phyloP scores from a whole-genome alignment of 1,140 invertebrate species.

The Schlechtendalia chinensis region DNA sequence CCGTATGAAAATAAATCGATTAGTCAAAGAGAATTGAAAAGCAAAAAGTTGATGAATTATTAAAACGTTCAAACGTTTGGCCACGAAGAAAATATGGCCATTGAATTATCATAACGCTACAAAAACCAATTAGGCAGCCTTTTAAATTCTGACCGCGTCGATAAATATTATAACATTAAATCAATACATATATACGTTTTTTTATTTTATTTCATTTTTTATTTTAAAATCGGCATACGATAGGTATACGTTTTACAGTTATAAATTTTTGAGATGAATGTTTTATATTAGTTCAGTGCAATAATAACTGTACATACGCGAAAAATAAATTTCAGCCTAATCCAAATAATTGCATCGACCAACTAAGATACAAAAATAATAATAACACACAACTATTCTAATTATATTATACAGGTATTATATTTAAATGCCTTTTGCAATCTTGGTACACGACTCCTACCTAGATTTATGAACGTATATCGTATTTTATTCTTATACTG shows the following conservation, averaged over 20 bases:
- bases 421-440: neutral
- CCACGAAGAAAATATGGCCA: neutral
- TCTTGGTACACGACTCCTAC: neutral
- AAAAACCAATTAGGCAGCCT: neutral
- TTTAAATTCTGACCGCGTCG: neutral
- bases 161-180: no score
- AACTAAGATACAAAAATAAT: neutral
- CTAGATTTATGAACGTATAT: neutral
- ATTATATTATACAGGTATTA: no score
- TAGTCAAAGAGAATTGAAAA: neutral
- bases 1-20: neutral
- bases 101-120: neutral
- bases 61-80: neutral
- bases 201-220: no score
- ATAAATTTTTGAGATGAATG: neutral
- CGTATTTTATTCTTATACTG: neutral
- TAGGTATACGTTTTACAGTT: neutral
- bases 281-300: neutral
- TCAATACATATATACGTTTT: no score
- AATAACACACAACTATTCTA: no score
- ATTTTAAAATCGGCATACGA: neutral
- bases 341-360: no score
- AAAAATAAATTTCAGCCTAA: no score
- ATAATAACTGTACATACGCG: no score
- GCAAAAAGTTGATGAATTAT: constrained; percentile 2